Evolutionary conservation across 1,140 invertebrate genomes (phyloP), one percentile per base, ranked within the genome.

Genomic region (Hylaeus volcanicus): DNA sequence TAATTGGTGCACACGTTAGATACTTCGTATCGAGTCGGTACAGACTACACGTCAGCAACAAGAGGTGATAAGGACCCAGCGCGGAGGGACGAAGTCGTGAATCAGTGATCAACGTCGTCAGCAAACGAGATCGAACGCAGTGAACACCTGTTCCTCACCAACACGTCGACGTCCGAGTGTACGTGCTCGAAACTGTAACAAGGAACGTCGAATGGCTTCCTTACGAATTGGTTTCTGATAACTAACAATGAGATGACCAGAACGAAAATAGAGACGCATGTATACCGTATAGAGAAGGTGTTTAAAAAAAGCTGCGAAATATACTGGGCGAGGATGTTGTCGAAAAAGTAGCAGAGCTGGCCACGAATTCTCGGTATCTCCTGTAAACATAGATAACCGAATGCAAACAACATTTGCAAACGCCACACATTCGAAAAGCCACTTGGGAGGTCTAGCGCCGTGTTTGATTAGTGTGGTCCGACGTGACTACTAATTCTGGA

Each of bases 31-130:
- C 80, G 56, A 61, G 48, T 26, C 51, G 58, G 65, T 78, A 86
- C 79, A 87, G 85, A 87, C 86, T 84, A 84, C 79, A 82, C 85
- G 86, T 87, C 85, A 87, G 86, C 86, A 87, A 81, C 72, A 68
- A 48, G 45, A 53, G 9, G 85, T 82, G 86, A 87, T 87, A 87
- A 80, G 64, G 37, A 15, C 64, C 48, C 15, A 48, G 68, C 81
- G 71, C 61, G 12, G 37, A 66, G 56, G 79, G 45, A 83, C 79
- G 69, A 76, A 84, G 82, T 71, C 64, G 85, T 73, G 83, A 74
- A 86, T 87, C 75, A 39, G 78, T 81, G 79, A 86, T 86, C 85
- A 74, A 74, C 84, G 8, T 60, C 63, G 87, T 85, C 87, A 88
- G 86, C 86, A 37, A 84, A 86, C 61, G 61, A 58, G 73, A 55